A percentile compares a stretch with the other conserved stretches of the same genome.
These are phyloP conservation scores for Rutilus rutilus DNA, from an alignment of 2,113 vertebrate genomes.

Conservation along the genomic window DNA sequence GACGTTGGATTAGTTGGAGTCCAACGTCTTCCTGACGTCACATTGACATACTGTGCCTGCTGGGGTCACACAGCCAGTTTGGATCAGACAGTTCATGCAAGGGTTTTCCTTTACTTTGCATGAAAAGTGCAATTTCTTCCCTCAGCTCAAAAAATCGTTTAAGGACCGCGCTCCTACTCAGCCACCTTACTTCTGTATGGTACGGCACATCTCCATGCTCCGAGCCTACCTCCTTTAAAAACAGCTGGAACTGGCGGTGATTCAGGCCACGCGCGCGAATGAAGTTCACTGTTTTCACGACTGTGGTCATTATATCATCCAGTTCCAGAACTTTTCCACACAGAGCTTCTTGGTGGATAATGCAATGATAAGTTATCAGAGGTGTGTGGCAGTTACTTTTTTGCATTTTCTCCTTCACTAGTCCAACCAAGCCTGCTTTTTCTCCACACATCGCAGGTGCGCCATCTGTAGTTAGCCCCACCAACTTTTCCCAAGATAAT, in stretches of 20 bases:
- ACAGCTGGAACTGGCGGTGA: conserved; percentile 59
- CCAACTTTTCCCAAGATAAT: conserved; percentile 58
- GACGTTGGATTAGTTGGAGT: too few relatives aligned
- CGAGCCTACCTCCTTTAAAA: conserved; percentile 59
- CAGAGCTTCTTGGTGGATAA: too few relatives aligned
- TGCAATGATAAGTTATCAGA: conserved; percentile 52
- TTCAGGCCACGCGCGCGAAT: conserved; percentile 67
- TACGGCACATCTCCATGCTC: conserved; percentile 29
- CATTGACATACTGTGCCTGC: too few relatives aligned
- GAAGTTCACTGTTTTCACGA: conserved; percentile 63
- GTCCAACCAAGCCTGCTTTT: too few relatives aligned
- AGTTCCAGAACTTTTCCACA: not conserved
- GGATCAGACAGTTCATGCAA: not conserved
- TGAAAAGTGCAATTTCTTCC: not conserved
- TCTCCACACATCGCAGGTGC: conserved; percentile 24
- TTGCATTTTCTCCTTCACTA: too few relatives aligned
- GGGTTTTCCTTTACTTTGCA: not conserved
- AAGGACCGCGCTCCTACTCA: not conserved
- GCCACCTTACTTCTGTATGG: conserved; percentile 12
- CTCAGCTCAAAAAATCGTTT: not conserved
- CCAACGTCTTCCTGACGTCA: too few relatives aligned
- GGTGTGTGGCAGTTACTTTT: too few relatives aligned
- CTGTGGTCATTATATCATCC: conserved; percentile 29
- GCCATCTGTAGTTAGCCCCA: conserved; percentile 47
- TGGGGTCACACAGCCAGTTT: conserved; percentile 1